These are phyloP conservation scores for Piaya cayana DNA, from an alignment of 2,113 vertebrate genomes.

Conservation along the genomic window DNA sequence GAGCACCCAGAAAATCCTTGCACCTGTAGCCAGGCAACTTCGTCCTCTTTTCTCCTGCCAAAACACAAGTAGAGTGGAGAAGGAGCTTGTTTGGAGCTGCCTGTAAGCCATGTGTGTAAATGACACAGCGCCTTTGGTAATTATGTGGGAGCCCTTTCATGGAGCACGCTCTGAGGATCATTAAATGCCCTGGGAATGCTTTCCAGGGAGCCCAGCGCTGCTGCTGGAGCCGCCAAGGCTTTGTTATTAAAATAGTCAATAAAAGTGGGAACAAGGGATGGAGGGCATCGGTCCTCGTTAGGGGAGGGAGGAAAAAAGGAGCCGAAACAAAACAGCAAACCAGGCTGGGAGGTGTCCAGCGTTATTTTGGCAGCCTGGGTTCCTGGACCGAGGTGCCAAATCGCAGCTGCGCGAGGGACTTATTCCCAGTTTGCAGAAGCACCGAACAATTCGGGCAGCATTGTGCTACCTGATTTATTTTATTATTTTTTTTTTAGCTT, in stretches of 20 bases:
- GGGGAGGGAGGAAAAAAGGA: constrained; percentile 21
- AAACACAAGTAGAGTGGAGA: background rate
- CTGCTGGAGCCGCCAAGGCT: background rate
- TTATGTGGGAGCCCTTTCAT: constrained; percentile 31
- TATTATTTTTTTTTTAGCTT: background rate
- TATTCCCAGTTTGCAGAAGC: constrained; percentile 1
- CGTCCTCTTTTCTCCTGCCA: constrained; percentile 43
- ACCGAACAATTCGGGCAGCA: background rate
- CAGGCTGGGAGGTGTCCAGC: constrained; percentile 57
- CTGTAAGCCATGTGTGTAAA: constrained; percentile 43
- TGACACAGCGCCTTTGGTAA: constrained; percentile 53
- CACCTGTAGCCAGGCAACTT: constrained; percentile 58
- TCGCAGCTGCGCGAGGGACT: constrained; percentile 3
- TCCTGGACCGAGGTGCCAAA: constrained; percentile 25
- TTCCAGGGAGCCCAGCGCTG: constrained; percentile 38
- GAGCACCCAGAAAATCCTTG: constrained; percentile 43
- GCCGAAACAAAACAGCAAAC: constrained; percentile 27
- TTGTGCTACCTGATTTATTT: background rate
- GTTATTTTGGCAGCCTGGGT: constrained; percentile 49
- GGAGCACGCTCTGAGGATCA: constrained; percentile 26
- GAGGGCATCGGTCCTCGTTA: constrained; percentile 48
- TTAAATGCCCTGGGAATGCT: constrained; percentile 48
- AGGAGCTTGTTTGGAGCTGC: constrained; percentile 58
- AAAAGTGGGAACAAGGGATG: constrained; percentile 30
- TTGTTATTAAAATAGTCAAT: constrained; percentile 51